Evolutionary conservation across 2,113 vertebrate species (phyloP).

Genomic region (Platycercus adscitus): DNA sequence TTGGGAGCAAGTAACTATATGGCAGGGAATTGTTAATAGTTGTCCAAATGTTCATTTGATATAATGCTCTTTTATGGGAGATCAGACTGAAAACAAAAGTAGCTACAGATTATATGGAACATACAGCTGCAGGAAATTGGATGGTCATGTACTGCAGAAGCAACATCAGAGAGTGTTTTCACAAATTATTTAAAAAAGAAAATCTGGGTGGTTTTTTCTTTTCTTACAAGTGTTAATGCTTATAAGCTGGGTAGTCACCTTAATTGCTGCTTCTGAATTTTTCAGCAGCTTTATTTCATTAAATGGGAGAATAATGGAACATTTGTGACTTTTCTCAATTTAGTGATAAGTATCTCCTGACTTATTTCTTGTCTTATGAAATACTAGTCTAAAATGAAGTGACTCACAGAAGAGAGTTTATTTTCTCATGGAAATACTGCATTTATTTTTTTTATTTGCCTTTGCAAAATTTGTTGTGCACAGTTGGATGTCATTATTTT

Average conservation of each 20-base stretch:
- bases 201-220: neutral
- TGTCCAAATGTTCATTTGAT: neutral
- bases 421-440: neutral
- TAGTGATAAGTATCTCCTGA: neutral
- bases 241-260: neutral
- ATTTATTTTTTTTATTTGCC: neutral
- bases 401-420: neutral
- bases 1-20: neutral
- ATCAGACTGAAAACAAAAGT: neutral
- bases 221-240: neutral
- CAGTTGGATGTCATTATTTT: neutral
- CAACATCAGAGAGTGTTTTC: neutral
- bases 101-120: neutral
- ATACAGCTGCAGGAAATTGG: rapidly evolving
- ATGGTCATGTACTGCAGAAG: neutral
- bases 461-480: neutral
- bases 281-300: neutral
- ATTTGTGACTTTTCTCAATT: neutral
- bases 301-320: neutral
- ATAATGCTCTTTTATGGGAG: neutral
- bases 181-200: neutral
- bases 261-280: neutral
- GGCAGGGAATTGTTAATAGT: neutral
- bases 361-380: neutral
- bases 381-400: neutral